Base-by-base conservation (phyloP, 1,140 invertebrate species). In the Trigoniulus corallinus region DNA sequence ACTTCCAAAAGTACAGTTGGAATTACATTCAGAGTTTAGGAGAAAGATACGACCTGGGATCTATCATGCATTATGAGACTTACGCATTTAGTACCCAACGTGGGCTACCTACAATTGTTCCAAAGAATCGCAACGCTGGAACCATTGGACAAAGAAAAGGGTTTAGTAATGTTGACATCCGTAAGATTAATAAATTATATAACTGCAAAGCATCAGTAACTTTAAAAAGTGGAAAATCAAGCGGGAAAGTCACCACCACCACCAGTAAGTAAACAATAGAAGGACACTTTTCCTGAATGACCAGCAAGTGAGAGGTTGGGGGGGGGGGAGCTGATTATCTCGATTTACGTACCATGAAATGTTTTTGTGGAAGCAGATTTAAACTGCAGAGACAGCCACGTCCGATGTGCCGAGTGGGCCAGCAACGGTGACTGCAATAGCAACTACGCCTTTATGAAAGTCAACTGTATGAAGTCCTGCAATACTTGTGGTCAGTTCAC, bases 51-150 rank as follows among this genome's bases (percentile, higher is more conserved):
- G 76, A 79, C 55, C 74, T 74, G 51, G 58, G 58, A n/a, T 69
- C 67, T 0, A 64, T 74, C n/a, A 72, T 75, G 71, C 73, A 74
- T 54, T 74, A 74, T 53, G 69, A 69, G 1, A 59, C 67, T 4
- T 72, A 65, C 53, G 72, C 72, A 13, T 76, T 74, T 61, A 66
- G 71, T 26, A 64, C 62, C 43, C 67, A 72, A 52, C 57, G 66
- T 12, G 59, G 62, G 37, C 58, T 63, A 45, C 72, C 73, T 27
- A 75, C 75, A 23, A 70, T 77, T 43, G 56, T 68, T 1, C 63
- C 72, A 3, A 70, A 60, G 59, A 54, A 61, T 57, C 29, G 55
- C 27, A 58, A 58, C 24, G 7, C 12, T 22, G 10, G 20, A 24
- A 50, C 60, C 18, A 69, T 74, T 57, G 72, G 72, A 13, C 73